Evolutionary conservation across 2,888 invertebrate genomes (phyloP), one percentile per base, ranked within the genome.

Genomic region (Monoplex corrugatus): DNA sequence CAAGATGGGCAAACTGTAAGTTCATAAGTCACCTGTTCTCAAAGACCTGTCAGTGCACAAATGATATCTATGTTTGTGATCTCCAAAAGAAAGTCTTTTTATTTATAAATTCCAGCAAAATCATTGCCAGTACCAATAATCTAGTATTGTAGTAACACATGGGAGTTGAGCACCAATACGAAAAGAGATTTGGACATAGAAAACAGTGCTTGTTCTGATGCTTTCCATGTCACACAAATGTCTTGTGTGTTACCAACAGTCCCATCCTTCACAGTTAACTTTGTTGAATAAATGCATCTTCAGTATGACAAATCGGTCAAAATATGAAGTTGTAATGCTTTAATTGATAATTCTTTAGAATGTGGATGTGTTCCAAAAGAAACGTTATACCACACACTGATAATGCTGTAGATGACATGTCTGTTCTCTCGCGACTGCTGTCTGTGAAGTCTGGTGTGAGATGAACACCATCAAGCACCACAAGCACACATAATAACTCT

Each of bases 91-190:
- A 38, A 35, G 13, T 35, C 35, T 38, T 32, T 23, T 83, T 16
- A 45, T 43, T 43, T 16, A 75, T 75, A 35, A 75, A 75, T 75
- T 19, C 38, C 75, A 75, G 75, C 75, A 38, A 38, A 38, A n/a
- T n/a, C 35, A 75, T 38, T 35, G 75, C 38, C 19, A 3, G 28
- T 75, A 75, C 35, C 38, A 13, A 38, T 75, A 75, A 75, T 75
- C 75, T 75, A 38, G 75, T 80, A 40, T 23, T 23, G 16, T 28
- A 80, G 40, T 10, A 80, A 80, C 78, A 50, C 23, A 57, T n/a
- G 38, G n/a, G 45, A 84, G 84, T 84, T 84, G 84, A 84, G 84
- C 84, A 84, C 84, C 84, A 84, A 35, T 57, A 45, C 16, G 84
- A 84, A 57, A n/a, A 84, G 35, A 75, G 75, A 75, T 75, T 16